A percentile compares a stretch with the other conserved stretches of the same genome.
Evolutionary conservation across 2,888 invertebrate species (phyloP).

Genomic region (Phengaris alcon): DNA sequence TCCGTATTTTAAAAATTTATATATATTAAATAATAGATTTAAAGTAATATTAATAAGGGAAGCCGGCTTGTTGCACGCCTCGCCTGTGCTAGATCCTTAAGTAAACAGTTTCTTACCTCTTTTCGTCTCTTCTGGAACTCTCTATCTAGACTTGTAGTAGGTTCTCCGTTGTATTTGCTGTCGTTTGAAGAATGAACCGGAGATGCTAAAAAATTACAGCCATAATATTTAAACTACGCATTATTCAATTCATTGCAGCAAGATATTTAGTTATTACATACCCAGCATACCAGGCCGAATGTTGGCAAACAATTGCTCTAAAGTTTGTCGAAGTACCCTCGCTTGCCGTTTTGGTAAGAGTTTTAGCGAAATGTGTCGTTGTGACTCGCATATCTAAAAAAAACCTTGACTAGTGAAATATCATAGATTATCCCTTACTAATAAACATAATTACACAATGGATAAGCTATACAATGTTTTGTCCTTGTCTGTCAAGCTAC

Average conservation of each 20-base stretch:
- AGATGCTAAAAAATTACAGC: conserved; percentile 52
- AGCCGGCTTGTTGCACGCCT: too few species aligned
- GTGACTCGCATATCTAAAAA: conserved; percentile 89
- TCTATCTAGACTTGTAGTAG: conserved; percentile 85
- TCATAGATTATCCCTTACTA: too few species aligned
- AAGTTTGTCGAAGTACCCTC: conserved; percentile 86
- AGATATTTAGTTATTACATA: not conserved
- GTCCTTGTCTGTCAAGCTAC: too few species aligned
- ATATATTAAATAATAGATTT: too few species aligned
- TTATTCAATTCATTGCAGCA: too few species aligned
- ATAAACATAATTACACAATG: too few species aligned
- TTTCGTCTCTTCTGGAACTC: conserved; percentile 90
- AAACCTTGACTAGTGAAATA: too few species aligned
- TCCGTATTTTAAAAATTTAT: too few species aligned
- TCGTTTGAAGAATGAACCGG: conserved; percentile 66
- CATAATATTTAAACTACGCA: too few species aligned
- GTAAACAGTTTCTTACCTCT: conserved; percentile 77
- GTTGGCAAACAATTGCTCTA: conserved; percentile 86
- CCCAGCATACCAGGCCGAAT: conserved; percentile 69
- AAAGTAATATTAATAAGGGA: too few species aligned
- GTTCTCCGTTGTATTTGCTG: conserved; percentile 73
- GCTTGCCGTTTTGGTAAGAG: conserved; percentile 92
- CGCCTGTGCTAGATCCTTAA: too few species aligned
- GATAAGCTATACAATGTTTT: too few species aligned
- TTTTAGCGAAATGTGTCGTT: conserved; percentile 88